Conservation (phyloP, 2,113 vertebrate genomes). For the Xenopus tropicalis region DNA sequence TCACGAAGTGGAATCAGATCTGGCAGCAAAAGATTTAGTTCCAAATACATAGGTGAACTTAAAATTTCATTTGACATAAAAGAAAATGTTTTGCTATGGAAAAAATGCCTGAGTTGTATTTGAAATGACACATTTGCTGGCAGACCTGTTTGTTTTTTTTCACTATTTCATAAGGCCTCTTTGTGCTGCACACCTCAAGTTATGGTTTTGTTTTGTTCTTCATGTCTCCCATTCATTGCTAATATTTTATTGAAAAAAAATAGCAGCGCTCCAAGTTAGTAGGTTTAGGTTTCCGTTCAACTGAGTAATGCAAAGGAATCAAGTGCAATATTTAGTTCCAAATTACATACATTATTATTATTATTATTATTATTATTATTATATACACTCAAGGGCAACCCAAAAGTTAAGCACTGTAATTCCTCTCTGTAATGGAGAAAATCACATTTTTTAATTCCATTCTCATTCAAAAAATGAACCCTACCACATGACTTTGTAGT, state of each 20-base stretch:
- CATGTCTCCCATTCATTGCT: constrained; percentile 46
- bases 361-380: constrained; percentile 1
- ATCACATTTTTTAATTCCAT: constrained; percentile 46
- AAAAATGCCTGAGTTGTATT: constrained; percentile 58
- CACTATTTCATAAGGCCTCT: constrained; percentile 27
- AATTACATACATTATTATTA: constrained; percentile 10
- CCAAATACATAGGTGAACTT: constrained; percentile 69
- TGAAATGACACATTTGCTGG: constrained; percentile 55
- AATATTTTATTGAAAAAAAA: constrained; percentile 49
- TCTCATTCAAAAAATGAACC: constrained; percentile 61
- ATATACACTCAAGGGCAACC: not conserved
- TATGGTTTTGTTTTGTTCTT: constrained; percentile 12
- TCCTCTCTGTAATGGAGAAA: constrained; percentile 27
- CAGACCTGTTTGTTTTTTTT: constrained; percentile 50
- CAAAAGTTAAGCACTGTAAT: too few relatives aligned
- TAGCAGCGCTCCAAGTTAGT: too few relatives aligned
- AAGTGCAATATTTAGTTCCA: not conserved
- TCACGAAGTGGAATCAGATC: constrained; percentile 67
- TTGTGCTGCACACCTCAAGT: constrained; percentile 28
- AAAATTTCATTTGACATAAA: constrained; percentile 70
- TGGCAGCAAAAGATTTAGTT: constrained; percentile 65
- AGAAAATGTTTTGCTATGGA: constrained; percentile 57
- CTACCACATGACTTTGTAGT: constrained; percentile 55
- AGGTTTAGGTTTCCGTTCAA: too few relatives aligned
- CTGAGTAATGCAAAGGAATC: not conserved